A percentile compares a stretch with the other conserved stretches of the same genome.
Evolutionary conservation across 2,113 vertebrate genomes (phyloP).

Genomic region (Axis porcinus): DNA sequence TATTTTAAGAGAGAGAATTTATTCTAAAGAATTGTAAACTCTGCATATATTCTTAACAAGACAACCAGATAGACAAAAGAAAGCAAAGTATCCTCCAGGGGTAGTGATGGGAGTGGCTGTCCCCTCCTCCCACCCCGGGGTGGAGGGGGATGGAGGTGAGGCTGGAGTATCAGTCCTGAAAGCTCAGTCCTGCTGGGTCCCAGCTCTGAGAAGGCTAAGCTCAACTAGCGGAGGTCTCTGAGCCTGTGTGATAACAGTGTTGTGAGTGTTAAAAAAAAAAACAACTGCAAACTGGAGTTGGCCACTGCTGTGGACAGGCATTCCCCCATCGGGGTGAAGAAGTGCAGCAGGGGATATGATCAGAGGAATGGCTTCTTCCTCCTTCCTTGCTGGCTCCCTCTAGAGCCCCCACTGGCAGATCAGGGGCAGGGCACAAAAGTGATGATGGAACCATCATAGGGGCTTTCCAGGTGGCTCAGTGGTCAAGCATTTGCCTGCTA

Average conservation of each 20-base stretch:
- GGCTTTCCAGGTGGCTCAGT: background rate
- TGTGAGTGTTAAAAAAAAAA: background rate
- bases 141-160: background rate
- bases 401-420: rapidly evolving
- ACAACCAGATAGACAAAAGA: background rate
- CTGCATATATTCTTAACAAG: background rate
- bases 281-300: rapidly evolving
- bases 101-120: rapidly evolving
- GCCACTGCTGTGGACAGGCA: background rate
- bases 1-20: background rate
- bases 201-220: background rate
- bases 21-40: background rate
- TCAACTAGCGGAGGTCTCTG: background rate
- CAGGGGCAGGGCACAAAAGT: rapidly evolving
- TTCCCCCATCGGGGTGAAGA: rapidly evolving
- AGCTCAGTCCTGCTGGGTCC: rapidly evolving
- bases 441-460: background rate
- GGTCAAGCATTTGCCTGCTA: background rate
- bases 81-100: background rate
- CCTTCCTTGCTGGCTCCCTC: background rate
- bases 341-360: too few relatives aligned
- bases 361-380: background rate
- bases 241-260: background rate
- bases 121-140: background rate
- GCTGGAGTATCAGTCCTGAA: background rate